Evolutionary conservation across 1,140 invertebrate genomes (phyloP), one percentile per base, ranked within the genome.

Genomic region (Bombus superbus): DNA sequence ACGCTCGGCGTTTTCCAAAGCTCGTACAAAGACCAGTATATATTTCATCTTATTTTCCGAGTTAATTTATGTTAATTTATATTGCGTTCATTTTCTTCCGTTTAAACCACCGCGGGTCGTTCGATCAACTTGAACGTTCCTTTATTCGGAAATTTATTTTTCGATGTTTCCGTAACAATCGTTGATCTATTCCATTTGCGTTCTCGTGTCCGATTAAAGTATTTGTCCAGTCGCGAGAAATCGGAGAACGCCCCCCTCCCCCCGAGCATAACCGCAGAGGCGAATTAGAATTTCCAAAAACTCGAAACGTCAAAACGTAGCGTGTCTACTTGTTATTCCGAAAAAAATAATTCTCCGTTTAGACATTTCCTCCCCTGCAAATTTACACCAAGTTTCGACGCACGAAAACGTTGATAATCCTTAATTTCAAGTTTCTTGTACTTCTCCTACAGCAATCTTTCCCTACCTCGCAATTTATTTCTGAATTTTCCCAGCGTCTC

Each of bases 211-310:
- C 2, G 47, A 53, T 64, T 18, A 64, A 32, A 66, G 5, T 32
- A 66, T 66, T 18, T 6, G n/a, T 66, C 18, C 2, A 18, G 2
- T 32, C n/a, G n/a, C 2, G 62, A 66, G 6, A 66, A 66, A n/a
- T n/a, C 28, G 10, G 2, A n/a, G 3, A n/a, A n/a, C 11, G 11
- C 4, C n/a, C 4, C 0, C 4, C n/a, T 11, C n/a, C 4, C 0
- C 1, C n/a, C 11, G 59, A 62, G 18, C 0, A 22, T 62, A n/a
- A 62, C 28, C 28, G 28, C 25, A 0, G 2, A 62, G 25, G 1
- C 28, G 4, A 1, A 62, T 0, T 62, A 11, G 28, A n/a, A 11
- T 62, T 10, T 11, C n/a, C 28, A 62, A n/a, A 62, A 28, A n/a
- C n/a, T 13, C 11, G 59, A n/a, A 62, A 13, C 59, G 4, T n/a